These are phyloP conservation scores for Aplochiton taeniatus DNA, from an alignment of 2,797 vertebrate species.

Conservation along the genomic window DNA sequence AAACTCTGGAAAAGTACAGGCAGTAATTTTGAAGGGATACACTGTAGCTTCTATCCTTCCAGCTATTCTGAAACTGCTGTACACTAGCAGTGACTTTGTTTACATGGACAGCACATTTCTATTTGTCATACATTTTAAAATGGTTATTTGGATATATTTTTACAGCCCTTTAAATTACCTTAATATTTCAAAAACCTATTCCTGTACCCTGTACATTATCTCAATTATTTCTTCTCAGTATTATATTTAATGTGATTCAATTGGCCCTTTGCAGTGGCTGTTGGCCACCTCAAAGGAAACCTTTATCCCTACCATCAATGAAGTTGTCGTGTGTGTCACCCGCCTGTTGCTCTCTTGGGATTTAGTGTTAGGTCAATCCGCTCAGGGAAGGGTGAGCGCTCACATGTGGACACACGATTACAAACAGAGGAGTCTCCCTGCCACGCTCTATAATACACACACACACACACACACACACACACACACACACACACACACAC, in stretches of 20 bases:
- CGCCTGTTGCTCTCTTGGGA: conserved; percentile 79
- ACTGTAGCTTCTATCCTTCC: conserved; percentile 35
- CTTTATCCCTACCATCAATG: conserved; percentile 59
- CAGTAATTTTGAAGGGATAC: conserved; percentile 19
- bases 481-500: conserved; percentile 12
- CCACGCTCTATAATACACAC: conserved; percentile 23
- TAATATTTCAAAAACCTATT: conserved; percentile 15
- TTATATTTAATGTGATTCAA: conserved; percentile 9
- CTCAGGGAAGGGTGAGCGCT: conserved; percentile 78
- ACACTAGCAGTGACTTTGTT: conserved; percentile 14
- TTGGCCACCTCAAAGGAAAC: conserved; percentile 46
- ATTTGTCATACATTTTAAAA: not conserved
- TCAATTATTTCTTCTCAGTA: conserved; percentile 23
- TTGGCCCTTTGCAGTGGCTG: conserved; percentile 23
- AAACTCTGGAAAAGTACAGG: conserved; percentile 14
- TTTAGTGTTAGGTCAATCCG: conserved; percentile 80
- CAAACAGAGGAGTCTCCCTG: conserved; percentile 60
- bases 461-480: conserved; percentile 17
- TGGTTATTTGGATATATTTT: not conserved
- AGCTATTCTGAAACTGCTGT: conserved; percentile 19
- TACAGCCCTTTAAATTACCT: not conserved
- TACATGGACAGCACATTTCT: not conserved
- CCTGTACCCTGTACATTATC: conserved; percentile 8
- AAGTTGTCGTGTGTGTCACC: conserved; percentile 72
- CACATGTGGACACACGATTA: conserved; percentile 83